Evolutionary conservation across 1,140 invertebrate genomes (phyloP).

Genomic region (Phymorhynchus buccinoides): DNA sequence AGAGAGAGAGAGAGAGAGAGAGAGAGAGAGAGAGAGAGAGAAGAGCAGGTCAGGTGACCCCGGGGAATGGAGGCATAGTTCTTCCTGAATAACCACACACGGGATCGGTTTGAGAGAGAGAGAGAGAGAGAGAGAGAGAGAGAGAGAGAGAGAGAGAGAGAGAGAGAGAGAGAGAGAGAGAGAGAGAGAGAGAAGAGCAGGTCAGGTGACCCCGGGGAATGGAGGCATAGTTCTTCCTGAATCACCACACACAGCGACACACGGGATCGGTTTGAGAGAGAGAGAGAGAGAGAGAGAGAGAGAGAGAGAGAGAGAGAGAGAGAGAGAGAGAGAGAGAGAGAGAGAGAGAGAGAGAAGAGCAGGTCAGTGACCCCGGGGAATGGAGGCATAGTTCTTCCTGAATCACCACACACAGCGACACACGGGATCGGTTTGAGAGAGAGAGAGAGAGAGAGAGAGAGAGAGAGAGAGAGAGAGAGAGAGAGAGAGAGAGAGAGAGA

Average conservation of each 20-base stretch:
- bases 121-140: too few species aligned
- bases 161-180: background rate
- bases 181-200: conserved; percentile 50
- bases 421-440: too few species aligned
- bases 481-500: background rate
- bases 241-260: too few species aligned
- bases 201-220: conserved; percentile 69
- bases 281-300: conserved; percentile 24
- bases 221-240: conserved; percentile 66
- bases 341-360: conserved; percentile 61
- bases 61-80: conserved; percentile 66
- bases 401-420: background rate
- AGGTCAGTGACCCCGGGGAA: conserved; percentile 69
- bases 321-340: background rate
- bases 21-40: background rate
- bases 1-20: conserved; percentile 7
- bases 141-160: too few species aligned
- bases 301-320: conserved; percentile 5
- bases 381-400: too few species aligned
- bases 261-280: background rate
- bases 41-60: conserved; percentile 67
- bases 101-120: too few species aligned
- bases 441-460: too few species aligned
- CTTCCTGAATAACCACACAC: too few species aligned
- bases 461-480: background rate